Evolutionary conservation across 2,797 vertebrate genomes (phyloP), one percentile per base, ranked within the genome.

Genomic region (Clamator glandarius): DNA sequence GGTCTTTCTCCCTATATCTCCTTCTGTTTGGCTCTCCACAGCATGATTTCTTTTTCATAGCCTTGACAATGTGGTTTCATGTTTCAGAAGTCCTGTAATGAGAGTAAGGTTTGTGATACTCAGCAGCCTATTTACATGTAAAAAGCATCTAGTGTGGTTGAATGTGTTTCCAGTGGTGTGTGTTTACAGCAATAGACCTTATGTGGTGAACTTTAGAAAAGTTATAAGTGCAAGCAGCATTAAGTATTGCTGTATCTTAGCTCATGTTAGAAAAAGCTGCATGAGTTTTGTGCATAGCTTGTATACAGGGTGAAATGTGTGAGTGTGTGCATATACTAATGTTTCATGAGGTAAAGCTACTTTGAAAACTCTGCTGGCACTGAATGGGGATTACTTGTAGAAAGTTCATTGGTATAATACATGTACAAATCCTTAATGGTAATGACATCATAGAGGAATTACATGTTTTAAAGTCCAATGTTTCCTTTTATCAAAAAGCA

Each of bases 221-320:
- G 48, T 35, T n/a, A 17, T 39, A 54, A 4, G 1, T 25, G 28
- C 0, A 0, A 35, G 51, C 58, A 20, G 52, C 58, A 6, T 24
- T 29, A 44, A 48, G 18, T 31, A 25, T 26, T 69, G 5, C 25
- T 78, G 16, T 50, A 5, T 59, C n/a, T 66, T 78, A 33, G 61
- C 29, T 87, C 17, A 2, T 7, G 23, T 26, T 66, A 66, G 41
- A 44, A 92, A 50, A 79, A 68, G 46, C 69, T 72, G 23, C 48
- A 9, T 26, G 21, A 42, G 21, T 15, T 70, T 68, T 48, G 63
- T 15, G 15, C 28, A 3, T 21, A 26, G 16, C 63, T 52, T 59
- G 63, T 39, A 5, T 68, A n/a, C 29, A 44, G n/a, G 33, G 25
- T 25, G 35, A 76, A 66, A 33, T 42, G 42, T 4, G 1, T 68